Base-by-base conservation (phyloP, 1,140 invertebrate genomes). In the Gryllus bimaculatus region DNA sequence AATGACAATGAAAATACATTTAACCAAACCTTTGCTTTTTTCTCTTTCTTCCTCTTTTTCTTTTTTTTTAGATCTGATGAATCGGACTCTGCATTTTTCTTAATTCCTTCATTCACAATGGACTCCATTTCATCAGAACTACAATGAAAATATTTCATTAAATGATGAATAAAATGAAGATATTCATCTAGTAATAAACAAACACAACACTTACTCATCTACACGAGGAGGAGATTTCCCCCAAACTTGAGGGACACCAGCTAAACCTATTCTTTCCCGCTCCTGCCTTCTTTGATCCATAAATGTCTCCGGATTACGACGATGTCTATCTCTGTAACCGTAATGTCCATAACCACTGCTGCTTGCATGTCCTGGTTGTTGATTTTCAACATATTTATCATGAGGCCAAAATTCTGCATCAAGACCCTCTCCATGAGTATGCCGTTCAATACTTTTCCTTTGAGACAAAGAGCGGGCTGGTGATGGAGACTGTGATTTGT, bases 241-340 rank as follows among this genome's bases (percentile, higher is more conserved):
- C 93, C 93, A 95, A 54, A 93, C 88, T 78, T 89, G 86, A 4
- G 88, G 84, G 8, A 91, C 89, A 13, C 93, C 92, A 79, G 90
- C 85, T 78, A 91, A 87, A 73, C 93, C 92, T 74, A 95, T 92
- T 81, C 89, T 87, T 80, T 94, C 93, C 76, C 93, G 85, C 80
- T 94, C 90, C 82, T 90, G 88, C 81, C 93, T 85, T 80, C 93
- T 84, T 0, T 89, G 88, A 82, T 91, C 91, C 82, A 92, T 85
- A 75, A 89, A 89, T 78, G 89, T 88, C 82, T 90, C 89, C 79
- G 90, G 88, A 80, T 89, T 86, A 13, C 77, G 18, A n/a, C 80
- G 75, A 74, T 77, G 79, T 47, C 80, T 74, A 39, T 79, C 79
- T 21, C 75, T 79, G 74, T 75, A 66, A 75, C 20, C 48, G n/a